Conservation (phyloP, 2,797 vertebrate species). For the Poeciliopsis paucimaculata region DNA sequence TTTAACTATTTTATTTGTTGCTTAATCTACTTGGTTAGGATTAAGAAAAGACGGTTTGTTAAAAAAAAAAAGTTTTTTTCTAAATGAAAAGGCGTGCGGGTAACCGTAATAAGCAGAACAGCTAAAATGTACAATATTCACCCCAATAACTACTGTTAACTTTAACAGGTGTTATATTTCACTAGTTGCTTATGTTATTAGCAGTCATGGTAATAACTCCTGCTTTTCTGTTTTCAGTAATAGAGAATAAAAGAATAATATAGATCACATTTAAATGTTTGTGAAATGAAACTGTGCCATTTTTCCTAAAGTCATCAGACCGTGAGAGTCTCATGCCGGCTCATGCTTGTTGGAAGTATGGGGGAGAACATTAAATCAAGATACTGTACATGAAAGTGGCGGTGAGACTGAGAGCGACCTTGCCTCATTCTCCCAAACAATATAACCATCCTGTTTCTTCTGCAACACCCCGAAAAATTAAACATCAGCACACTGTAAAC, state of each 20-base stretch:
- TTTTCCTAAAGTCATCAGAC: background rate
- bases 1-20: background rate
- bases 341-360: background rate
- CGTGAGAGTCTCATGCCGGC: background rate
- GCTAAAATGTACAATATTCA: background rate
- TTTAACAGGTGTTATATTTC: background rate
- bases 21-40: background rate
- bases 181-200: background rate
- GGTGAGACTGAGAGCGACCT: background rate
- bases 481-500: background rate
- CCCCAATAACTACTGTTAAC: background rate
- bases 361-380: background rate
- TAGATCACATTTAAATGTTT: background rate
- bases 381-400: background rate
- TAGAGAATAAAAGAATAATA: background rate
- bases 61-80: background rate
- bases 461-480: background rate
- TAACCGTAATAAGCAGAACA: background rate
- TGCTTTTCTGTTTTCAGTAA: slow-evolving; percentile 1
- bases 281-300: background rate
- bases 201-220: background rate
- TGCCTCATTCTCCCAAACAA: background rate
- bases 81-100: background rate
- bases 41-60: background rate
- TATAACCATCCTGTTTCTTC: background rate